Conservation (phyloP, 2,797 vertebrate species). For the Numenius phaeopus region DNA sequence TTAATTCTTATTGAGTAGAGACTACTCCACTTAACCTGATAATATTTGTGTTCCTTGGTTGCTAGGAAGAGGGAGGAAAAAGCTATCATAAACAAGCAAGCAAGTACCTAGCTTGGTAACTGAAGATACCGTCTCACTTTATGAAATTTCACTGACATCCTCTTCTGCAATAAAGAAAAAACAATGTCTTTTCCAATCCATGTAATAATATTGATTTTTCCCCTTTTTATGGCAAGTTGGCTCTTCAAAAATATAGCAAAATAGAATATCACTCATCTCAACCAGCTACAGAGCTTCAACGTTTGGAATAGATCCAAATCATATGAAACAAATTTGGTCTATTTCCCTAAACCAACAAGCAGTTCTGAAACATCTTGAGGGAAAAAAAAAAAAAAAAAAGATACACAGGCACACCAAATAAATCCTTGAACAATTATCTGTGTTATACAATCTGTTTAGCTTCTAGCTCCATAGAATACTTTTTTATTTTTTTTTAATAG, state of each 20-base stretch:
- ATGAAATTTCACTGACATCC: background rate
- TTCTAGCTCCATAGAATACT: background rate
- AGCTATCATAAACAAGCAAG: background rate
- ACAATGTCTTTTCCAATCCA: background rate
- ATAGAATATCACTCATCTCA: background rate
- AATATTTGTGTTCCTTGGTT: background rate
- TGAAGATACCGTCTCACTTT: background rate
- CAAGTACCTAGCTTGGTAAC: background rate
- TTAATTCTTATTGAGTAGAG: background rate
- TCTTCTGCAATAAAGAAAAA: background rate
- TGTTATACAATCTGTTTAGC: background rate
- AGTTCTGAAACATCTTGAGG: background rate
- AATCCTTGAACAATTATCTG: background rate
- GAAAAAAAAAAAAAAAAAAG: background rate
- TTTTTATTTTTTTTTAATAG: background rate
- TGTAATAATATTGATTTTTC: background rate
- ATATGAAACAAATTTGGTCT: background rate
- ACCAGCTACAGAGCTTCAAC: background rate
- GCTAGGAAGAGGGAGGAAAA: background rate
- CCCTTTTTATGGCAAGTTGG: fast-evolving
- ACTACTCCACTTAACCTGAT: background rate
- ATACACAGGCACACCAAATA: background rate
- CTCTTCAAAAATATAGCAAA: background rate
- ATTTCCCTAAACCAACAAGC: background rate
- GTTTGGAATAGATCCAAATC: background rate